phyloP scores from a whole-genome alignment of 2,797 vertebrate species.

The Vultur gryphus region DNA sequence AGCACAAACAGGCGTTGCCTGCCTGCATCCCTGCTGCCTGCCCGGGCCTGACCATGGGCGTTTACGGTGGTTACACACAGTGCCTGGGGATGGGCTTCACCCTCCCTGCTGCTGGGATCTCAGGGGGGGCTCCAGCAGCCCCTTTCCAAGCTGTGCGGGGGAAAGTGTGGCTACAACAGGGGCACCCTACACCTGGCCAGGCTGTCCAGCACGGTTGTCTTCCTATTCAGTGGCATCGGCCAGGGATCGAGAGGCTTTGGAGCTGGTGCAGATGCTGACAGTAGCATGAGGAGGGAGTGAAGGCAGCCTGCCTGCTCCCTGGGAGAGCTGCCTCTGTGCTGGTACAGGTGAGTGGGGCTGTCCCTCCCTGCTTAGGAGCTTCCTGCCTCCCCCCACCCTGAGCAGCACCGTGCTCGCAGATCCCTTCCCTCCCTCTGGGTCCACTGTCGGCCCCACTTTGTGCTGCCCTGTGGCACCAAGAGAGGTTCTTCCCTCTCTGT shows the following conservation, averaged over 20 bases:
- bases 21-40: not conserved
- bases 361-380: not conserved
- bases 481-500: not conserved
- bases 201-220: accelerated
- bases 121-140: not conserved
- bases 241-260: accelerated
- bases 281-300: not conserved
- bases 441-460: accelerated
- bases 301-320: not conserved
- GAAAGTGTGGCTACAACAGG: not conserved
- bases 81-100: not conserved
- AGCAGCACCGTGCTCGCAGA: accelerated
- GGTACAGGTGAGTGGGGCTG: not conserved
- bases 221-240: accelerated
- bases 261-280: not conserved
- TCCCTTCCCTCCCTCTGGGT: not conserved
- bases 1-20: not conserved
- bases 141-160: not conserved
- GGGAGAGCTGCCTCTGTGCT: not conserved
- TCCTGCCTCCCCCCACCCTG: not conserved
- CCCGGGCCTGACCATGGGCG: not conserved
- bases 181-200: not conserved
- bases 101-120: not conserved
- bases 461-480: not conserved
- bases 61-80: not conserved